phyloP scores from a whole-genome alignment of 2,113 vertebrate species.

The Pica pica region DNA sequence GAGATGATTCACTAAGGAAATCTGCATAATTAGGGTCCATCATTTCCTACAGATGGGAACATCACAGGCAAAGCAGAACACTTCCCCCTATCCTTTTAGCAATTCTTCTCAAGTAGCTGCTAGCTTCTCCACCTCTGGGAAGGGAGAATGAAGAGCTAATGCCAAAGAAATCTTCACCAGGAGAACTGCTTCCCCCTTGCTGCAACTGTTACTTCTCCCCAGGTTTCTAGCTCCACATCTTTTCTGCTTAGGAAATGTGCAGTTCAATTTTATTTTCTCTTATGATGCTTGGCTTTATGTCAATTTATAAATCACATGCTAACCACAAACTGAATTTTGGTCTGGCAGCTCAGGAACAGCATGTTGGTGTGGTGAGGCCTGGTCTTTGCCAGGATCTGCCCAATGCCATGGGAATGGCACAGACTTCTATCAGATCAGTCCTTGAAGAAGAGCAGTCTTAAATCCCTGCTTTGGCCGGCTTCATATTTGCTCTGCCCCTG shows the following conservation, averaged over 20 bases:
- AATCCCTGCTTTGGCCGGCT: background rate
- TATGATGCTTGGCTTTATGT: background rate
- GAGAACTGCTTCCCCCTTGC: background rate
- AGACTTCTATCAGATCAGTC: background rate
- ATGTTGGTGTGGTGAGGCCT: background rate
- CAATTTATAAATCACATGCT: background rate
- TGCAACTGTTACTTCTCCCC: background rate
- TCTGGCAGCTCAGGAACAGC: background rate
- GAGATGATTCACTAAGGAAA: conserved; percentile 42
- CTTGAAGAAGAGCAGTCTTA: background rate
- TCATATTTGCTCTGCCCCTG: background rate
- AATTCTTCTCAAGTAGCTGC: conserved; percentile 40
- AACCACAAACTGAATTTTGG: background rate
- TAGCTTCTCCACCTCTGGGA: conserved; percentile 7
- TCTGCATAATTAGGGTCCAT: conserved; percentile 56
- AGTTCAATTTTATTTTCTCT: background rate
- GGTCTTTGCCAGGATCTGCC: background rate
- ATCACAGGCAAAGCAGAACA: conserved; percentile 23
- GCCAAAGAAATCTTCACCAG: background rate
- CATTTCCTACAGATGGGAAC: conserved; percentile 46
- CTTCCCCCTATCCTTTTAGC: background rate
- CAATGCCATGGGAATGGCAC: background rate
- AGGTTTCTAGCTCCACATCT: background rate
- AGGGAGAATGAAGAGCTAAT: background rate
- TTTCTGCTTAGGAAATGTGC: background rate